A percentile compares a stretch with the other conserved stretches of the same genome.
These are phyloP conservation scores for Drosophila pectinifera DNA, from an alignment of 1,140 invertebrate species.

Conservation along the genomic window DNA sequence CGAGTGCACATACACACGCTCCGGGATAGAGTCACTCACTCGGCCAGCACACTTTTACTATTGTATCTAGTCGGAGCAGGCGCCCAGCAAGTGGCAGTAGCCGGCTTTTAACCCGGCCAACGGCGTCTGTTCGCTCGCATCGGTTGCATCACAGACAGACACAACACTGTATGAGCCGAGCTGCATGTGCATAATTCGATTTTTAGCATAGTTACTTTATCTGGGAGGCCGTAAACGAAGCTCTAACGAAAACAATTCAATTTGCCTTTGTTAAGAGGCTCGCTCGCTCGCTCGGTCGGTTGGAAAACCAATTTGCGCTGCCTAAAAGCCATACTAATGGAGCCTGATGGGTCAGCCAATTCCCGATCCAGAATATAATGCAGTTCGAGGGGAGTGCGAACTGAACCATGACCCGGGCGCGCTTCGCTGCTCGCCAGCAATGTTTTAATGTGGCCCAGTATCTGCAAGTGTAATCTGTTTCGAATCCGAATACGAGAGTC, in stretches of 20 bases:
- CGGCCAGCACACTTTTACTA: slow-evolving; percentile 81
- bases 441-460: slow-evolving; percentile 64
- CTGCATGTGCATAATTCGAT: slow-evolving; percentile 65
- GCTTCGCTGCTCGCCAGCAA: slow-evolving; percentile 73
- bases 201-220: slow-evolving; percentile 39
- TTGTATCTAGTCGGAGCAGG: slow-evolving; percentile 84
- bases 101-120: slow-evolving; percentile 56
- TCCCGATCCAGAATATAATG: slow-evolving; percentile 4
- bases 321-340: slow-evolving; percentile 55
- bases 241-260: slow-evolving; percentile 54
- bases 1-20: slow-evolving; percentile 22
- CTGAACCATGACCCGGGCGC: slow-evolving; percentile 67
- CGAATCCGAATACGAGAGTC: not conserved
- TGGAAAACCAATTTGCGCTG: slow-evolving; percentile 55
- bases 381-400: slow-evolving; percentile 18
- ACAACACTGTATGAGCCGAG: slow-evolving; percentile 44
- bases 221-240: slow-evolving; percentile 19
- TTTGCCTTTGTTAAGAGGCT: slow-evolving; percentile 51
- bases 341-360: slow-evolving; percentile 13
- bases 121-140: slow-evolving; percentile 24
- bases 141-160: slow-evolving; percentile 53
- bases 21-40: slow-evolving; percentile 33
- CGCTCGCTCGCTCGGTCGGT: slow-evolving; percentile 7
- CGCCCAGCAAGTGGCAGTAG: slow-evolving; percentile 73
- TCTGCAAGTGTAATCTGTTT: slow-evolving; percentile 73